Base-by-base conservation (phyloP, 2,797 vertebrate species). In the Pampus argenteus region DNA sequence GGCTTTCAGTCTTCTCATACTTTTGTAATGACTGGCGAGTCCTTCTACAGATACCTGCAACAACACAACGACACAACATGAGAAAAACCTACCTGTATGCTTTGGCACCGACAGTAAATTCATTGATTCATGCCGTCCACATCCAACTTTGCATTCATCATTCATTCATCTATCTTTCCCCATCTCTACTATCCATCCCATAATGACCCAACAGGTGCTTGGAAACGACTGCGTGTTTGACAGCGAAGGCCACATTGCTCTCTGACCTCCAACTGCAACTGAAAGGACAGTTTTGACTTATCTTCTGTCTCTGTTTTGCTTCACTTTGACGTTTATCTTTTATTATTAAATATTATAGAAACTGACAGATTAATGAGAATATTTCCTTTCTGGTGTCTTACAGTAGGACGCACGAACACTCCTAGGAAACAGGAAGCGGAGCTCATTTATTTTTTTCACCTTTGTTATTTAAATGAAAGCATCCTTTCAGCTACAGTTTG, bases 1-100 rank as follows among this genome's bases (percentile, higher is more conserved):
- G 92, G 65, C 91, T 95, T 66, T 96, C 94, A 15, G 92, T 96
- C 93, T 97, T 98, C 90, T 95, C 96, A 88, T 96, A 99, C 89
- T 95, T 95, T 81, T 98, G 97, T 79, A 99, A 94, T 22, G 92
- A 92, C 71, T 90, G 92, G 66, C 78, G 86, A 49, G 58, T 61
- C 25, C 76, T 86, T 82, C 92, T 95, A 76, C 94, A 91, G 66
- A 59, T 94, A 94, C 97, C 94, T 87, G 81, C 66, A 74, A 83
- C 38, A 47, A 66, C 50, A 72, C 0, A 17, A 63, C 29, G 29
- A 74, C 22, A 58, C 22, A 47, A 9, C 13, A 36, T 68, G n/a
- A 52, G 18, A 38, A 31, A 31, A 4, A 44, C 8, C 34, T 14
- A 14, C 20, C 5, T 22, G 38, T 5, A 14, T 9, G 47, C 36